These are phyloP conservation scores for Rhinolophus sinicus DNA, from an alignment of 2,113 vertebrate species.

Conservation along the genomic window DNA sequence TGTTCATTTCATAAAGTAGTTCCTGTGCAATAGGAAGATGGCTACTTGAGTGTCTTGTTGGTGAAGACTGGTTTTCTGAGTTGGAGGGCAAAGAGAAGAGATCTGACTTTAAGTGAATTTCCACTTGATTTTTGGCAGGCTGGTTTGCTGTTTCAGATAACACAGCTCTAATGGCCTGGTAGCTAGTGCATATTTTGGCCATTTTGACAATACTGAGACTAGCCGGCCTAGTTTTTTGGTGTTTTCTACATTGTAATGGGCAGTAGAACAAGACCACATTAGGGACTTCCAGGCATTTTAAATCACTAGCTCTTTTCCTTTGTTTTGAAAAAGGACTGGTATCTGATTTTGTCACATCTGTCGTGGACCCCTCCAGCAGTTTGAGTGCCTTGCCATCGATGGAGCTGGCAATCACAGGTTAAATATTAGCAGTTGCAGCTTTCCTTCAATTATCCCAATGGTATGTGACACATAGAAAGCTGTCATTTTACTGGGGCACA, in stretches of 20 bases:
- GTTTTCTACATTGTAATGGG: neutral
- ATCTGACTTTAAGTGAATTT: neutral
- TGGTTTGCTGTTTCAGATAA: neutral
- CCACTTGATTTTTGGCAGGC: neutral
- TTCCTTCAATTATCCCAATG: neutral
- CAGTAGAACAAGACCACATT: neutral
- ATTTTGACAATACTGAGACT: neutral
- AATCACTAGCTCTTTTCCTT: neutral
- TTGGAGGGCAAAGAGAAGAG: neutral
- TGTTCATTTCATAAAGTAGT: neutral
- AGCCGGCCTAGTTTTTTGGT: neutral
- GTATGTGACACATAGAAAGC: neutral
- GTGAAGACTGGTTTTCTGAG: neutral
- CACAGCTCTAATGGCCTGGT: too few species aligned
- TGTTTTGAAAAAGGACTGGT: neutral
- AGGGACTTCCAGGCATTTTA: neutral
- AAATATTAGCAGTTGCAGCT: neutral
- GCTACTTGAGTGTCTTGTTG: neutral
- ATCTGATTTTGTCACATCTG: neutral
- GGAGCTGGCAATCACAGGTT: neutral
- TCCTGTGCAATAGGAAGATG: neutral
- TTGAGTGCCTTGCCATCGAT: neutral
- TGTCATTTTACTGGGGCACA: neutral
- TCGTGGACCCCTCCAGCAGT: too few species aligned
- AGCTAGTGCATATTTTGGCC: neutral